A percentile compares a stretch with the other conserved stretches of the same genome.
These are phyloP conservation scores for Drosophila novamexicana DNA, from an alignment of 1,140 invertebrate species.

Conservation along the genomic window DNA sequence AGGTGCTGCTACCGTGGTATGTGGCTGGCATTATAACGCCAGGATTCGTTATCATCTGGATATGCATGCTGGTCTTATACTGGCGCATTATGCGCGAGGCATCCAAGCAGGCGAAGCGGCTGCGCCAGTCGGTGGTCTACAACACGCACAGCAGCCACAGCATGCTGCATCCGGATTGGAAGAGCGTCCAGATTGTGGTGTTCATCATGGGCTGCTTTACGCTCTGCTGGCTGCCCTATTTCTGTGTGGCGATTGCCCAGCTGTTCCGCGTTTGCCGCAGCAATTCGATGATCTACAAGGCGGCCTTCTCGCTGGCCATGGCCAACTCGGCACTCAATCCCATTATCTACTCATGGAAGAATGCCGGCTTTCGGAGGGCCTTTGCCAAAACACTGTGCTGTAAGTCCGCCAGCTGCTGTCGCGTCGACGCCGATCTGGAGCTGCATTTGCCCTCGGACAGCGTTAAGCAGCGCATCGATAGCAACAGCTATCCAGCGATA, in stretches of 20 bases:
- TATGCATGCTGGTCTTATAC: constrained; percentile 90
- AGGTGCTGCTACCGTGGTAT: constrained; percentile 85
- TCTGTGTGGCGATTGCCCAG: constrained; percentile 87
- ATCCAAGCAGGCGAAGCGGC: constrained; percentile 87
- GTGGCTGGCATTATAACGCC: constrained; percentile 88
- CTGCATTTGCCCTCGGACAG: constrained; percentile 58
- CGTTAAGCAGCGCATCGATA: constrained; percentile 53
- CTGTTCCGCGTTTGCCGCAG: constrained; percentile 86
- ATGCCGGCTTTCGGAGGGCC: constrained; percentile 89
- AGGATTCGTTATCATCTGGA: constrained; percentile 89
- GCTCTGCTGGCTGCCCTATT: constrained; percentile 91
- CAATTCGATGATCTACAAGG: constrained; percentile 87
- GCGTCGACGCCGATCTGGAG: constrained; percentile 37
- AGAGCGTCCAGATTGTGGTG: constrained; percentile 90
- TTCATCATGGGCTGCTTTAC: constrained; percentile 90
- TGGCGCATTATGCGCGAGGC: constrained; percentile 90
- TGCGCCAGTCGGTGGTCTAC: constrained; percentile 85
- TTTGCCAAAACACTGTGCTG: constrained; percentile 88
- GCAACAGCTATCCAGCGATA: constrained; percentile 18
- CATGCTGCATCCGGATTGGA: constrained; percentile 87
- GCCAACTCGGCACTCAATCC: constrained; percentile 91
- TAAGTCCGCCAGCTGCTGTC: constrained; percentile 85
- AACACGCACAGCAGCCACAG: constrained; percentile 84
- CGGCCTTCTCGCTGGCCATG: constrained; percentile 89
- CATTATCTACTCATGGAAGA: constrained; percentile 93